These are phyloP conservation scores for Phanerotoma sp. DNA, from an alignment of 2,888 invertebrate species.

Conservation along the genomic window DNA sequence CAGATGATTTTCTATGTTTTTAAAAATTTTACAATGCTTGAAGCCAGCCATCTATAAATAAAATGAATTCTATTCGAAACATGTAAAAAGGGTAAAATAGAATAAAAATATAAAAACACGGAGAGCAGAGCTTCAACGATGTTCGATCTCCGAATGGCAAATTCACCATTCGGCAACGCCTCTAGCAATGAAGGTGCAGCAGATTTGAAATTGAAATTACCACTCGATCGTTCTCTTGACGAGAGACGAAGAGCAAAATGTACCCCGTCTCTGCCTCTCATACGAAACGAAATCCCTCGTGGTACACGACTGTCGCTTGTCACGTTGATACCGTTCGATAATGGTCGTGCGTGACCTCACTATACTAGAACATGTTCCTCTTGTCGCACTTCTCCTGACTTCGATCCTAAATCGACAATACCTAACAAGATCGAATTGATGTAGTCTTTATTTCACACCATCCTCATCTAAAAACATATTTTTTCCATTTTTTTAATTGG, in stretches of 20 bases:
- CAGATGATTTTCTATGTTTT: too few species aligned
- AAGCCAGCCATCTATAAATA: not conserved
- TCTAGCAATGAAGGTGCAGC: conserved; percentile 9
- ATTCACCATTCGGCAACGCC: conserved; percentile 13
- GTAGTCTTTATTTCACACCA: not conserved
- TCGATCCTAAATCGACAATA: not conserved
- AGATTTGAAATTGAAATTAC: conserved; percentile 35
- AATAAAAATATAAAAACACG: not conserved
- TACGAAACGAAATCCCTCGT: conserved; percentile 24
- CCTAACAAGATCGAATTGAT: conserved; percentile 5
- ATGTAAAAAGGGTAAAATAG: not conserved
- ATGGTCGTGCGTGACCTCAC: conserved; percentile 24
- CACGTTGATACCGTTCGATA: conserved; percentile 29
- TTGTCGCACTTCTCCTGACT: not conserved
- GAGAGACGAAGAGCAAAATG: conserved; percentile 9
- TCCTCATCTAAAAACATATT: too few species aligned
- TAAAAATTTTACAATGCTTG: not conserved
- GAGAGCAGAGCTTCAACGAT: not conserved
- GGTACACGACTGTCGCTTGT: conserved; percentile 22
- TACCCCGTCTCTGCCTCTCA: conserved; percentile 1
- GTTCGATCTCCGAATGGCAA: conserved; percentile 2
- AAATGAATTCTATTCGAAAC: not conserved
- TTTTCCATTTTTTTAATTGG: too few species aligned
- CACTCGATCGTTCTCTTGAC: conserved; percentile 20
- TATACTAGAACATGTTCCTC: not conserved